Conservation (phyloP, 1,140 invertebrate species). For the Drosophila kanapiae region DNA sequence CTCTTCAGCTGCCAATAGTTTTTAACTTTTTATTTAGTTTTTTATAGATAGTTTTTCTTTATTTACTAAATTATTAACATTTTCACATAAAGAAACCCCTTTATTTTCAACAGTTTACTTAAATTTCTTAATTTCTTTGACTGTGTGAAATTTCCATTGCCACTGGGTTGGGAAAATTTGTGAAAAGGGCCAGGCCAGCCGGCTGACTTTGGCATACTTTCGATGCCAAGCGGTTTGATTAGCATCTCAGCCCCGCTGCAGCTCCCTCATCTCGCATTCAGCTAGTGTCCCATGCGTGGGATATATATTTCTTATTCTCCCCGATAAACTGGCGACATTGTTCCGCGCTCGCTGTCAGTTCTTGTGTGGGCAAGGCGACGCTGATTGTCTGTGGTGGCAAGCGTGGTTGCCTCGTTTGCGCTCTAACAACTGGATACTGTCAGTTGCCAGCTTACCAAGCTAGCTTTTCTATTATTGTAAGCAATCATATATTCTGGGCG, state of each 20-base stretch:
- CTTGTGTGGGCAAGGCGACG: slow-evolving; percentile 63
- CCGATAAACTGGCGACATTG: slow-evolving; percentile 73
- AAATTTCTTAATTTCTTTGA: slow-evolving; percentile 11
- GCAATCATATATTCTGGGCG: slow-evolving; percentile 45
- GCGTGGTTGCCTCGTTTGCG: slow-evolving; percentile 75
- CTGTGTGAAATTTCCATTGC: slow-evolving; percentile 34
- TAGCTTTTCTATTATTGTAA: not conserved
- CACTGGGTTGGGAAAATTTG: slow-evolving; percentile 43
- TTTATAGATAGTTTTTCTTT: fast-evolving
- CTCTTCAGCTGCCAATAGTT: not conserved
- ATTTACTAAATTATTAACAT: no score
- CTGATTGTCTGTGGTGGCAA: slow-evolving; percentile 13
- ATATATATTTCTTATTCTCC: slow-evolving; percentile 56
- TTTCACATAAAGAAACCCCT: not conserved
- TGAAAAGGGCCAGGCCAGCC: slow-evolving; percentile 40
- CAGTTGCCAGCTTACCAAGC: slow-evolving; percentile 32
- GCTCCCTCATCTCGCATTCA: slow-evolving; percentile 57
- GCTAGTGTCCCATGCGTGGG: slow-evolving; percentile 32
- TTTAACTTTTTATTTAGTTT: no score
- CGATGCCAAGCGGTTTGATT: slow-evolving; percentile 61
- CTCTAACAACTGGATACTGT: slow-evolving; percentile 71
- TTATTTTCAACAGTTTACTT: not conserved
- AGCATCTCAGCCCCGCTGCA: slow-evolving; percentile 41
- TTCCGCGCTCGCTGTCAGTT: slow-evolving; percentile 43
- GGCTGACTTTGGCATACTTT: slow-evolving; percentile 80